A percentile compares a stretch with the other conserved stretches of the same genome.
phyloP scores from a whole-genome alignment of 2,113 vertebrate genomes.

The Pardalotus punctatus region DNA sequence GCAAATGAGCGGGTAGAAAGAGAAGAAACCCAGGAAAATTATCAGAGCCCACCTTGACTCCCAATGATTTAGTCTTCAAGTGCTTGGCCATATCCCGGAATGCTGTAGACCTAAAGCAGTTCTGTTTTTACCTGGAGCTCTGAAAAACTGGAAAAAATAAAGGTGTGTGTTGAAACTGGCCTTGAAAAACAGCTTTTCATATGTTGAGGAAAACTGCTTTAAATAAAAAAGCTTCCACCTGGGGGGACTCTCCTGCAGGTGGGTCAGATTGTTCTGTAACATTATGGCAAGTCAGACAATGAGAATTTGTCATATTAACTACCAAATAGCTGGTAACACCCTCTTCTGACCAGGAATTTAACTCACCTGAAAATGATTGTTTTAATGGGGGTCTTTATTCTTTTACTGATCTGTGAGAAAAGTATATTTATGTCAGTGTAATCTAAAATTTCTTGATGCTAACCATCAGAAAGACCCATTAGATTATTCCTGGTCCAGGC shows the following conservation, averaged over 20 bases:
- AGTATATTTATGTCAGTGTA: not conserved
- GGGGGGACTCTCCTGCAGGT: not conserved
- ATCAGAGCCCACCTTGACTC: not conserved
- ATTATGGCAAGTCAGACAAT: not conserved
- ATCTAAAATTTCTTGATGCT: not conserved
- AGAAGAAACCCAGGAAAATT: not conserved
- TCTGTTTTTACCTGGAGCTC: not conserved
- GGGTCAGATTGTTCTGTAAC: not conserved
- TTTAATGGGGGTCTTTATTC: not conserved
- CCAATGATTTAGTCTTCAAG: not conserved
- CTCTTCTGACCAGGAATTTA: not conserved
- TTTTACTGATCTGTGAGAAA: not conserved
- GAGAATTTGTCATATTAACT: not conserved
- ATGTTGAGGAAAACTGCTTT: not conserved
- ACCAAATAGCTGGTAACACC: not conserved
- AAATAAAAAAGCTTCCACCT: not conserved
- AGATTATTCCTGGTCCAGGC: not conserved
- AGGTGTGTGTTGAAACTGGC: not conserved
- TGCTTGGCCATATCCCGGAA: not conserved
- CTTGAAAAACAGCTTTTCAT: not conserved
- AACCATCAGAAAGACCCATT: not conserved
- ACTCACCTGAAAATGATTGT: not conserved
- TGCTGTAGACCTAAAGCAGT: not conserved
- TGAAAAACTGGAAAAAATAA: not conserved
- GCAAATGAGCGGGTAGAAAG: not conserved